Base-by-base conservation (phyloP, 2,888 invertebrate genomes). In the Abscondita cerata region DNA sequence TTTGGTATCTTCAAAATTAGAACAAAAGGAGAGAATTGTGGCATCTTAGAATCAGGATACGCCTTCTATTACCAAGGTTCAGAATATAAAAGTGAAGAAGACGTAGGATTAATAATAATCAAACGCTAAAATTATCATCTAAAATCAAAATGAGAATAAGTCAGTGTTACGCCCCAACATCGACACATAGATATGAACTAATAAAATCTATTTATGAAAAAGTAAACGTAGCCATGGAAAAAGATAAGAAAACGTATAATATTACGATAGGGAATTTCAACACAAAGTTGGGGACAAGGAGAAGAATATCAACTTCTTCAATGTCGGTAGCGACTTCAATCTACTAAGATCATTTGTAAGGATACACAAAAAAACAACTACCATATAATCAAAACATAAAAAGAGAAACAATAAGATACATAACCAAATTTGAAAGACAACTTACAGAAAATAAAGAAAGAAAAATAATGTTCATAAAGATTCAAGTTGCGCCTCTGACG, bases 111-210 rank as follows among this genome's bases (percentile, higher is more conserved):
- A 11, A 50, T 50, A 33, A 13, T 50, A 11, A 51, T 36, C 19
- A 51, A n/a, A 51, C 51, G 15, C 34, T 13, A 31, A 9, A 50
- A 25, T 15, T 50, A 25, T 13, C 16, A 51, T 31, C n/a, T n/a
- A n/a, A n/a, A n/a, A n/a, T n/a, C n/a, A n/a, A n/a, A n/a, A n/a
- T n/a, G n/a, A n/a, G n/a, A 34, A 51, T 51, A 36, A 33, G 34
- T 16, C 50, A 50, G 16, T 50, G 50, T 34, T 50, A 51, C 15
- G 51, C 51, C 25, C 34, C 51, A 33, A 51, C 51, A 34, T 34
- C 34, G 34, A 31, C 51, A 31, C n/a, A 34, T 34, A 18, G 34
- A 51, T 51, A n/a, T n/a, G n/a, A n/a, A n/a, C n/a, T n/a, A n/a
- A n/a, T n/a, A n/a, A n/a, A n/a, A n/a, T n/a, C n/a, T n/a, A n/a